Evolutionary conservation across 37 sponge, comb jelly and placozoan genomes (phyloP), one percentile per base, ranked within the genome.

Genomic region (Cliona cf. orientalis): DNA sequence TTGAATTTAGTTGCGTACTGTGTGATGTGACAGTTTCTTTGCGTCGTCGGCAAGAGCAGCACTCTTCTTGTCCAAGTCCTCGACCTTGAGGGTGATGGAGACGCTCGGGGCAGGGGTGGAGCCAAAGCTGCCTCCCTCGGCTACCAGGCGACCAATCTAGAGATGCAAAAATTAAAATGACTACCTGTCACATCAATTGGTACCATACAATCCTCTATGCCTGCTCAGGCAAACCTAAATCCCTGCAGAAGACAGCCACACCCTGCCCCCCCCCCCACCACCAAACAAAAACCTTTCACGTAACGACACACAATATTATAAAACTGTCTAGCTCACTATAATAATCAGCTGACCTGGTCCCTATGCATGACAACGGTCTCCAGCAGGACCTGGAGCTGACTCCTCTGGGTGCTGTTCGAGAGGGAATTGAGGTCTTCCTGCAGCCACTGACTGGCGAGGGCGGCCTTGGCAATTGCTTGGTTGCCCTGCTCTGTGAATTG

Each of bases 401-500:
- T 6, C 12, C 59, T 58, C 1, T 37, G 42, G 1, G 43, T 5
- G 70, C 57, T 28, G 21, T 22, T 26, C 42, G 55, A 49, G 14
- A 75, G 26, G 22, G 76, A 39, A 23, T 21, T 17, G 29, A 71
- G 31, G 42, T 75, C 76, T 58, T 75, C 42, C 31, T 40, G 9
- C 22, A 75, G 19, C 88, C 76, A 76, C 39, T 81, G 72, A 37
- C n/a, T 3, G 2, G 87, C 81, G 35, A 80, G 75, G n/a, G 76
- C 33, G 22, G 57, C 75, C 67, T 67, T 63, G 11, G 87, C 87
- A 38, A 72, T 3, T 1, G 75, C 66, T 59, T 80, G 74, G 14
- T 57, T 58, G 22, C 42, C 87, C 35, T 43, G 41, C 58, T 56
- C 36, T 32, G 31, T 4, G 14, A 75, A 41, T n/a, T 67, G 19